These are phyloP conservation scores for Burhinus bistriatus DNA, from an alignment of 2,113 vertebrate species.

Conservation along the genomic window DNA sequence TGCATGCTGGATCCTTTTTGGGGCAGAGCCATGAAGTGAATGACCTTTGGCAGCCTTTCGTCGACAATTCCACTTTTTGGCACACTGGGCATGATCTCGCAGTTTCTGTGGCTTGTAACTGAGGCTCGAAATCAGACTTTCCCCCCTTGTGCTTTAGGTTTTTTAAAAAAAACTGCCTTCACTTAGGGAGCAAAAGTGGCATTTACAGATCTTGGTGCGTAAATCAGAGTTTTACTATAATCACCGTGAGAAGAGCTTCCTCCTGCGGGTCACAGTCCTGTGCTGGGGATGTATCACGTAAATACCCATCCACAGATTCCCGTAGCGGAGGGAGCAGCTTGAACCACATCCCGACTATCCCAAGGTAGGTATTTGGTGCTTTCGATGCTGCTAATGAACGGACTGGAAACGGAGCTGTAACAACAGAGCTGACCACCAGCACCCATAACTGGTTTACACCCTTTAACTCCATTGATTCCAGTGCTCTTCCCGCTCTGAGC, in stretches of 20 bases:
- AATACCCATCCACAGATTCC: not conserved
- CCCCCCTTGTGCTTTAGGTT: not conserved
- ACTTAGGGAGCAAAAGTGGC: not conserved
- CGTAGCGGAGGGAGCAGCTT: not conserved
- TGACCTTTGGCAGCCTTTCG: not conserved
- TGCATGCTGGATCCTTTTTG: not conserved
- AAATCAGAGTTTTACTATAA: not conserved
- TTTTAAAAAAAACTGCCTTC: not conserved
- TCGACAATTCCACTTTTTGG: not conserved
- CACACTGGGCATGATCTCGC: not conserved
- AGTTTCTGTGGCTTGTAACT: not conserved
- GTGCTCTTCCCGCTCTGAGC: not conserved
- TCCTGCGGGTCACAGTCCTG: not conserved
- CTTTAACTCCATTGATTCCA: not conserved
- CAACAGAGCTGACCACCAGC: not conserved
- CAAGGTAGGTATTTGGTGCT: not conserved
- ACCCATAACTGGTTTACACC: not conserved
- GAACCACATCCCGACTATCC: not conserved
- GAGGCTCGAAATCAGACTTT: not conserved
- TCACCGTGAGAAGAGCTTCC: not conserved
- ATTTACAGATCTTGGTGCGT: not conserved
- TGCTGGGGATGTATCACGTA: not conserved
- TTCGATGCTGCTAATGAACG: not conserved
- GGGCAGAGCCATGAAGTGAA: not conserved
- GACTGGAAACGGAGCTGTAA: not conserved